Conservation (phyloP, 2,797 vertebrate genomes). For the Microchirus variegatus region DNA sequence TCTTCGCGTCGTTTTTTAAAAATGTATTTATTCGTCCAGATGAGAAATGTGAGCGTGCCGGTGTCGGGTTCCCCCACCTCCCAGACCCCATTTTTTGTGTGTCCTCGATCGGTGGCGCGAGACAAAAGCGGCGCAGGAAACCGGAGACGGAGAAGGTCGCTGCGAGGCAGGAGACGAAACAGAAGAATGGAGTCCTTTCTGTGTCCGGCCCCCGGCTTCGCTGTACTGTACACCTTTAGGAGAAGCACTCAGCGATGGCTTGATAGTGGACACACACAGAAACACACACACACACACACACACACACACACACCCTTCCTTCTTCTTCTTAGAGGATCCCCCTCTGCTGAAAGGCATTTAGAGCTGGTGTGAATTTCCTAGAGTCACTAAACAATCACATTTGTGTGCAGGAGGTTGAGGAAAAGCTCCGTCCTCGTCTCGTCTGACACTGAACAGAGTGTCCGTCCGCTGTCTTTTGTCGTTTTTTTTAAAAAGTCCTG, state of each 20-base stretch:
- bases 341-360: slow-evolving; percentile 49
- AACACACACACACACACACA: slow-evolving; percentile 45
- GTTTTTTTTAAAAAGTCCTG: slow-evolving; percentile 33
- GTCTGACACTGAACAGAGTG: slow-evolving; percentile 47
- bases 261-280: slow-evolving; percentile 70
- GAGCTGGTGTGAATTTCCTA: slow-evolving; percentile 60
- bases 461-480: slow-evolving; percentile 36
- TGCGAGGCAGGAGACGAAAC: slow-evolving; percentile 49
- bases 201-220: slow-evolving; percentile 33
- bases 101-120: slow-evolving; percentile 69
- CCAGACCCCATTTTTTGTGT: slow-evolving; percentile 78
- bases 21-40: slow-evolving; percentile 34
- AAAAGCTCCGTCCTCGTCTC: slow-evolving; percentile 50
- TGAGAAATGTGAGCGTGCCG: slow-evolving; percentile 69
- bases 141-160: slow-evolving; percentile 69
- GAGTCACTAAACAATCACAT: slow-evolving; percentile 47
- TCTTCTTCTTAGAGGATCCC: too few species aligned
- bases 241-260: slow-evolving; percentile 73
- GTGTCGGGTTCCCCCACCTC: slow-evolving; percentile 74
- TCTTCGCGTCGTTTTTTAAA: neutral
- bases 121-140: slow-evolving; percentile 83
- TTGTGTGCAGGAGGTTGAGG: slow-evolving; percentile 38
- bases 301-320: slow-evolving; percentile 49
- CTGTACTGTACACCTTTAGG: slow-evolving; percentile 76
- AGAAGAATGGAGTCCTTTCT: slow-evolving; percentile 80